A percentile compares a stretch with the other conserved stretches of the same genome.
These are phyloP conservation scores for Labeo rohita DNA, from an alignment of 2,113 vertebrate genomes.

Conservation along the genomic window DNA sequence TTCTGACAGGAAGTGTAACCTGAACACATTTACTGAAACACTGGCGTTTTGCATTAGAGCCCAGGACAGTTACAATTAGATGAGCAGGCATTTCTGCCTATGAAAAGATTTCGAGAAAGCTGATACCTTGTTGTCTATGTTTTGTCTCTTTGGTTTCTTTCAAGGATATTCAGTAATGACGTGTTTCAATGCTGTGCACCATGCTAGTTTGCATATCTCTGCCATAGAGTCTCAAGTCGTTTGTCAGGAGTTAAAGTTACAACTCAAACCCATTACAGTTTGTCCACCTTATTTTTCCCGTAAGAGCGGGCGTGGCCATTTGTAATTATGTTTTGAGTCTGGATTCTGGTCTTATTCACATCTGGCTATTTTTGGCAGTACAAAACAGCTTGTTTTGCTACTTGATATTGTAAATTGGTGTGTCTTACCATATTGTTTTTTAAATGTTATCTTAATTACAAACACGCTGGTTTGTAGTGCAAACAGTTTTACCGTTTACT, in stretches of 20 bases:
- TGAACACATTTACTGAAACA: constrained; percentile 52
- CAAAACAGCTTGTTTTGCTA: too few relatives aligned
- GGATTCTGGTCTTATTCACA: too few relatives aligned
- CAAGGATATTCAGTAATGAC: constrained; percentile 41
- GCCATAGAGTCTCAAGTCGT: neutral
- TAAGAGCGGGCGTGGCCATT: too few relatives aligned
- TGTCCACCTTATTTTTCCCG: too few relatives aligned
- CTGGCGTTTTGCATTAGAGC: constrained; percentile 12
- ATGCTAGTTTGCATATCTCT: neutral
- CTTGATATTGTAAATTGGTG: too few relatives aligned
- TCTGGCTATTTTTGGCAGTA: too few relatives aligned
- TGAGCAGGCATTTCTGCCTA: constrained; percentile 36
- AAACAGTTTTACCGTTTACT: too few relatives aligned
- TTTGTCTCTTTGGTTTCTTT: constrained; percentile 25
- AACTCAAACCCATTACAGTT: neutral
- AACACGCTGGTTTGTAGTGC: too few relatives aligned
- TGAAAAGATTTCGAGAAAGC: constrained; percentile 32
- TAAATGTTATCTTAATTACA: too few relatives aligned
- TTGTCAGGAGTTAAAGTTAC: neutral
- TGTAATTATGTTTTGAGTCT: too few relatives aligned
- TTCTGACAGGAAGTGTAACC: constrained; percentile 45
- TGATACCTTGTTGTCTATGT: constrained; percentile 37
- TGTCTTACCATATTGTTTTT: too few relatives aligned
- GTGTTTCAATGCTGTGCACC: constrained; percentile 23
- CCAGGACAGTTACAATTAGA: constrained; percentile 34